Conservation (phyloP, 1,140 invertebrate species). For the Drusus annulatus region DNA sequence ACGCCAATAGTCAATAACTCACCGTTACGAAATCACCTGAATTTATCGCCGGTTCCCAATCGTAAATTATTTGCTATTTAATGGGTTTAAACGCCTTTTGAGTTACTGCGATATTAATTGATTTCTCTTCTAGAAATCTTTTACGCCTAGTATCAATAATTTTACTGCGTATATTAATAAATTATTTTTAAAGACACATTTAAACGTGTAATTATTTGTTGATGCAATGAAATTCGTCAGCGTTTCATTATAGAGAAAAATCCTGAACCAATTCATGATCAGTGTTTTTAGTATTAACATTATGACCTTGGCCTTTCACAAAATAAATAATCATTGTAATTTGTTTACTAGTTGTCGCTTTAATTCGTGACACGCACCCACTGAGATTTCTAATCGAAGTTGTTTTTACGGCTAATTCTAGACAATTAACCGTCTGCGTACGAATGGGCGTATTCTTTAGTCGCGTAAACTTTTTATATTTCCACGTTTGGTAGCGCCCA, state of each 20-base stretch:
- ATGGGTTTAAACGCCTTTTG: not conserved
- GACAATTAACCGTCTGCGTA: not conserved
- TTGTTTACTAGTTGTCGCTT: not conserved
- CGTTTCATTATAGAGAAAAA: too few relatives aligned
- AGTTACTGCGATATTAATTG: not conserved
- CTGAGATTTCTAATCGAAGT: not conserved
- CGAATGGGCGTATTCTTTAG: not conserved
- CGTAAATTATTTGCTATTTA: not conserved
- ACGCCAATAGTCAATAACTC: not conserved
- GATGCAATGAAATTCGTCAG: too few relatives aligned
- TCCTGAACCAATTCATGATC: too few relatives aligned
- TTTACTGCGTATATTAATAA: not conserved
- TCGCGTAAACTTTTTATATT: not conserved
- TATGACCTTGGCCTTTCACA: not conserved
- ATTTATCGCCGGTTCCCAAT: not conserved
- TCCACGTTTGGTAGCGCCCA: slow-evolving; percentile 4
- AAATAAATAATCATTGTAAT: not conserved
- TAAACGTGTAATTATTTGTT: too few relatives aligned
- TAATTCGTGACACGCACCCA: not conserved
- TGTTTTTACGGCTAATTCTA: not conserved
- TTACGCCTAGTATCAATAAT: not conserved
- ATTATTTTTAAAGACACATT: too few relatives aligned
- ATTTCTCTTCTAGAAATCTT: slow-evolving; percentile 17
- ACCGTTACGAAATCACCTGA: not conserved
- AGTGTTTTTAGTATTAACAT: not conserved